Conservation (phyloP, 1,140 invertebrate species). For the Pseudomyrmex dendroicus region DNA sequence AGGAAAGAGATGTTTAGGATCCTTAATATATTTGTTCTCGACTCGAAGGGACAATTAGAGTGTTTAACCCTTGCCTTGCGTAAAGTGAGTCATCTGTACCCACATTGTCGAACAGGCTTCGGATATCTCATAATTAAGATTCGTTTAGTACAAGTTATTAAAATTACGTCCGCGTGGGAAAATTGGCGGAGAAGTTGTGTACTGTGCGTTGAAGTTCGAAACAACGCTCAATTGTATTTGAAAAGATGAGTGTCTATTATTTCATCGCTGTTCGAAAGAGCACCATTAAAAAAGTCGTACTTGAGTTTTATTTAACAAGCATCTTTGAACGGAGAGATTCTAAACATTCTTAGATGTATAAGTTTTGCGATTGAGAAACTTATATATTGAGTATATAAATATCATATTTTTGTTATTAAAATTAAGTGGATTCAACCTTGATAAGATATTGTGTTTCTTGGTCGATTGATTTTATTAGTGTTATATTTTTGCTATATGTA, state of each 20-base stretch:
- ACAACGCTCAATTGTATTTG: not conserved
- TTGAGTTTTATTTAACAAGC: conserved; percentile 24
- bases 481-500: not conserved
- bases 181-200: not conserved
- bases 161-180: conserved; percentile 28
- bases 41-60: conserved; percentile 17
- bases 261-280: not conserved
- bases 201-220: not conserved
- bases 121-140: conserved; percentile 12
- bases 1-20: not conserved
- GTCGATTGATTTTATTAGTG: conserved; percentile 22
- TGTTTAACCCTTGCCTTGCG: conserved; percentile 35
- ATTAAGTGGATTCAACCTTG: not conserved
- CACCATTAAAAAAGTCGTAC: not conserved
- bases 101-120: conserved; percentile 25
- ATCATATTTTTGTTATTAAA: not conserved
- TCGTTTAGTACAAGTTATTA: conserved; percentile 44
- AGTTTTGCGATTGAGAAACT: not conserved
- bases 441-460: not conserved
- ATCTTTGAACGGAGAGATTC: conserved; percentile 9
- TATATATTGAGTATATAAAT: not conserved
- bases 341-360: not conserved
- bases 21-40: not conserved
- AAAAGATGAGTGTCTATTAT: not conserved
- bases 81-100: conserved; percentile 35